Conservation (phyloP, 2,888 invertebrate genomes). For the Syrphus vitripennis region DNA sequence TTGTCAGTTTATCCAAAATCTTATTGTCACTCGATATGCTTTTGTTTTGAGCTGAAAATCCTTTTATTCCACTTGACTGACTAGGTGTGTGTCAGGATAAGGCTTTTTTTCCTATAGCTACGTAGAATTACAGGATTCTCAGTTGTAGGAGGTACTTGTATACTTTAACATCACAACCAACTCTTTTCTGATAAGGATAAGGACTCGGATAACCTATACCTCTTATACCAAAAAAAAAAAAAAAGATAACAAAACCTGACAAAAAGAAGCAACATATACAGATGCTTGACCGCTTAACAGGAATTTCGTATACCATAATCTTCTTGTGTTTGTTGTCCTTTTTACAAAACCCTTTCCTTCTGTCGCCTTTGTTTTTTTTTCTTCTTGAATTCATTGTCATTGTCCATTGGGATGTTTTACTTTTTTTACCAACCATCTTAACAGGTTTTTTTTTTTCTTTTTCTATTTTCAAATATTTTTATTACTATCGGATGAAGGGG, state of each 20-base stretch:
- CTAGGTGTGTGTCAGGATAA: slow-evolving; percentile 1
- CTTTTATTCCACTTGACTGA: slow-evolving; percentile 64
- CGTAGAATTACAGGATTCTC: slow-evolving; percentile 39
- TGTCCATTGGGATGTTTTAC: background rate
- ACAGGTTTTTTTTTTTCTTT: background rate
- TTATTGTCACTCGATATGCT: slow-evolving; percentile 41
- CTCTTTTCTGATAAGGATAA: slow-evolving; percentile 40
- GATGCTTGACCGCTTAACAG: slow-evolving; percentile 47
- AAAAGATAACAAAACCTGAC: background rate
- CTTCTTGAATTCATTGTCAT: background rate
- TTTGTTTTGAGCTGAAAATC: slow-evolving; percentile 41
- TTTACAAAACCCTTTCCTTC: background rate
- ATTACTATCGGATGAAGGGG: background rate
- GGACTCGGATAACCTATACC: slow-evolving; percentile 9
- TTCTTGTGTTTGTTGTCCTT: slow-evolving; percentile 22
- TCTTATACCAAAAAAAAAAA: background rate
- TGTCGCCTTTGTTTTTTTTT: background rate
- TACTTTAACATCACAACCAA: slow-evolving; percentile 3
- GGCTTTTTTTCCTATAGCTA: background rate
- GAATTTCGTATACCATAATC: slow-evolving; percentile 51
- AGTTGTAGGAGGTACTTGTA: too few species aligned
- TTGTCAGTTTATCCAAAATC: slow-evolving; percentile 14
- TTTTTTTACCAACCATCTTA: background rate
- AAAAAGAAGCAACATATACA: slow-evolving; percentile 1
- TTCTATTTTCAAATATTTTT: slow-evolving; percentile 23